These are phyloP conservation scores for Cotesia typhae DNA, from an alignment of 1,140 invertebrate genomes.

Conservation along the genomic window DNA sequence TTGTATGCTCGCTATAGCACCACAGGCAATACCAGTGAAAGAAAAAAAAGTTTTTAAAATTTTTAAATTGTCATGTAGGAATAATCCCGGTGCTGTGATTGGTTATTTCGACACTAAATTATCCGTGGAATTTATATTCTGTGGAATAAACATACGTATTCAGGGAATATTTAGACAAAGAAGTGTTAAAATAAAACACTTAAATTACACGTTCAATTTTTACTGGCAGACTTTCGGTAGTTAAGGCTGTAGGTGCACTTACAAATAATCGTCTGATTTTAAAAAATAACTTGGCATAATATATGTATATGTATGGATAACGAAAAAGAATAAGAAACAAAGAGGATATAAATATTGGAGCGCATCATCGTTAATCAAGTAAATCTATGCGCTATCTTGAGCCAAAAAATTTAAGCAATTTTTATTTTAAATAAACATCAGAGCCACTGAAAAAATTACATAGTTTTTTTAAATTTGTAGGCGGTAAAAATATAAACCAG, in stretches of 20 bases:
- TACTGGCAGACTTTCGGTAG: not conserved
- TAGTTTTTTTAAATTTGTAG: not conserved
- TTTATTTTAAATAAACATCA: conserved; percentile 13
- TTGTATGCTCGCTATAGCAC: not conserved
- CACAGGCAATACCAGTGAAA: not conserved
- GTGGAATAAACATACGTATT: conserved; percentile 1
- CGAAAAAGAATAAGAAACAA: not conserved
- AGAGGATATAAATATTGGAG: conserved; percentile 5
- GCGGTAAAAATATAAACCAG: not conserved
- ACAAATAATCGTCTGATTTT: conserved; percentile 8
- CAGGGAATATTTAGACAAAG: not conserved
- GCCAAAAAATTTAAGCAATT: conserved; percentile 25
- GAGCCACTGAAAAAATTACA: not conserved
- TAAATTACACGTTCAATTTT: conserved; percentile 12
- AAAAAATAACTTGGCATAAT: not conserved
- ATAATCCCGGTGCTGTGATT: conserved; percentile 22
- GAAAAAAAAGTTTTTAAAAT: not conserved
- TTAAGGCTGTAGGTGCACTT: not conserved
- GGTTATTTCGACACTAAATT: conserved; percentile 16
- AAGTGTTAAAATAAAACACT: conserved; percentile 21
- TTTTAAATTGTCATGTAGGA: conserved; percentile 26
- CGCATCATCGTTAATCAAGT: conserved; percentile 29
- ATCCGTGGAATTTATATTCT: conserved; percentile 5
- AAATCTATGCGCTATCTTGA: conserved; percentile 34
- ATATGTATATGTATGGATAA: not conserved